Percentiles rank a stretch among this genome's conserved stretches.
Evolutionary conservation across 2,797 vertebrate species (phyloP).

Genomic region (Siniperca obscura): DNA sequence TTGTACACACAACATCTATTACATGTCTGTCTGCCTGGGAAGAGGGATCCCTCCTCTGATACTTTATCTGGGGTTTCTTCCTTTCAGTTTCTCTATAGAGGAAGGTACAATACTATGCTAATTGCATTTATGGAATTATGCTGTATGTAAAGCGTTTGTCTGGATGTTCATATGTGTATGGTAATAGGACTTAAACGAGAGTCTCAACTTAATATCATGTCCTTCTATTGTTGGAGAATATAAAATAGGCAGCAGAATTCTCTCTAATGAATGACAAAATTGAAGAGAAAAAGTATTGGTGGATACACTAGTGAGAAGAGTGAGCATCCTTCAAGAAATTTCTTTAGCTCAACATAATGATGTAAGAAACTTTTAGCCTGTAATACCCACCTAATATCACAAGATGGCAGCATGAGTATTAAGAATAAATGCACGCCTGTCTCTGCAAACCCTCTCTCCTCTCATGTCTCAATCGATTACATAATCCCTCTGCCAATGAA

Average conservation of each 20-base stretch:
- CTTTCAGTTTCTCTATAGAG: neutral
- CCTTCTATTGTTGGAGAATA: accelerated
- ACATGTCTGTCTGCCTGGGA: no score
- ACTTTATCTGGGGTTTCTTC: neutral
- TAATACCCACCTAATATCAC: slow-evolving; percentile 24
- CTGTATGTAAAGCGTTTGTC: no score
- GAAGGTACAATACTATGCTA: no score
- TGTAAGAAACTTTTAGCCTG: neutral
- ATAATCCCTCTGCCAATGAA: slow-evolving; percentile 53
- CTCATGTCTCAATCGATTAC: slow-evolving; percentile 46
- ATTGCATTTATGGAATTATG: neutral
- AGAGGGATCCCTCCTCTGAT: no score
- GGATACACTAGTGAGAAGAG: neutral
- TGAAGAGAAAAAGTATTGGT: neutral
- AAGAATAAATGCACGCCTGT: neutral
- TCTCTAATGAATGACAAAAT: neutral
- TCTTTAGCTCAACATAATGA: no score
- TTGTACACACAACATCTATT: no score
- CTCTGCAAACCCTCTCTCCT: neutral
- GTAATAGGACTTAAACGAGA: neutral
- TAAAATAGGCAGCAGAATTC: neutral
- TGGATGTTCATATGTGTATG: no score
- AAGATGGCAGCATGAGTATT: slow-evolving; percentile 59
- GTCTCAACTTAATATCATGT: neutral
- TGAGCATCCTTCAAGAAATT: neutral